Evolutionary conservation across 2,797 vertebrate genomes (phyloP), one percentile per base, ranked within the genome.

Genomic region (Huso huso): DNA sequence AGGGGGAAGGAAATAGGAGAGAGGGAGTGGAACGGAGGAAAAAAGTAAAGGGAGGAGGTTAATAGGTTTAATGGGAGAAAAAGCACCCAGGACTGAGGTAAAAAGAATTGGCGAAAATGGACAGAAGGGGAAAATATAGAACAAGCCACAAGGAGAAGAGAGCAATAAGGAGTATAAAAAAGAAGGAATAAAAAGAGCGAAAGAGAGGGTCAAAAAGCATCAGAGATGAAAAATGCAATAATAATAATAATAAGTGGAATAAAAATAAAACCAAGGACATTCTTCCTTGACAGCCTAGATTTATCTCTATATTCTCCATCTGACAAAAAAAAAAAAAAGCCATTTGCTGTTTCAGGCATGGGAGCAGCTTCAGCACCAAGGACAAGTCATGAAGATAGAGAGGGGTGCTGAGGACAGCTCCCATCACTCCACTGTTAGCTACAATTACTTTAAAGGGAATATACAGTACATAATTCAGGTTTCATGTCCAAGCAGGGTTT

Each of bases 361-460:
- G 70, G 80, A 80, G 72, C 71, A 81, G 81, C 78, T 91, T 86
- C 72, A 78, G 82, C 81, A 89, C 82, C 87, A 91, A 93, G 86
- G 84, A 89, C 88, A 91, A 83, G 81, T 83, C 81, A 83, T 83
- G 76, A 86, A 87, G 88, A 87, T 78, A 79, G 85, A 88, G 84
- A 84, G 83, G 79, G 72, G 37, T 37, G 37, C 37, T 37, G 37
- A 5, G 37, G 37, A 37, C 37, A 37, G 37, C 37, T 37, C 37
- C 4, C 37, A 37, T 37, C 37, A 5, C 37, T 37, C 37, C 37
- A 37, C 37, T 37, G 37, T 37, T 4, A 37, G 37, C 37, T 37
- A 37, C 37, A 37, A 37, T 37, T 37, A 37, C 37, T 37, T 37
- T 37, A 37, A 37, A 37, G 37, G 37, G 37, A 4, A 37, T 37